phyloP scores from a whole-genome alignment of 2,113 vertebrate species.

The Osmerus eperlanus region DNA sequence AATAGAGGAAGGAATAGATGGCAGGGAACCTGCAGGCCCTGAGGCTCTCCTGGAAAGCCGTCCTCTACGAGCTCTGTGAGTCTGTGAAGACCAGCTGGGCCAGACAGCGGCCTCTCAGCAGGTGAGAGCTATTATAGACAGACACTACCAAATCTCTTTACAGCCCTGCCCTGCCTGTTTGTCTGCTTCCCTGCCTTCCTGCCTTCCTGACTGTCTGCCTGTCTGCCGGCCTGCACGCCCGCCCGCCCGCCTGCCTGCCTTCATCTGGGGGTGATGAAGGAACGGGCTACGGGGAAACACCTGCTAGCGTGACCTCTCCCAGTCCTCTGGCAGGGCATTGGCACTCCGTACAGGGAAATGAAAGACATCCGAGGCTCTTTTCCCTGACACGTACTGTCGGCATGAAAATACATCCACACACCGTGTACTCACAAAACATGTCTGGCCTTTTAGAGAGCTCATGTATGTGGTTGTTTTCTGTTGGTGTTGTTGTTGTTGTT shows the following conservation, averaged over 20 bases:
- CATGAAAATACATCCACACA: background rate
- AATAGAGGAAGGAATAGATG: background rate
- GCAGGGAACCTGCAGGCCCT: background rate
- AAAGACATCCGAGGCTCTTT: slow-evolving; percentile 1
- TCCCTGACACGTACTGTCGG: too few relatives aligned
- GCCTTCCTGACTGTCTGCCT: too few relatives aligned
- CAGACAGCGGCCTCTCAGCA: slow-evolving; percentile 2
- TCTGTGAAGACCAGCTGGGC: background rate
- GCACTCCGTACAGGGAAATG: background rate
- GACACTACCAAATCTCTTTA: background rate
- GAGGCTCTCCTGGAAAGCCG: background rate
- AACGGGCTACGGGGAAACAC: background rate
- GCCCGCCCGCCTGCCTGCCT: background rate
- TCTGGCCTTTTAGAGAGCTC: background rate
- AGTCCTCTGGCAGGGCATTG: background rate
- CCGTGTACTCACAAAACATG: background rate
- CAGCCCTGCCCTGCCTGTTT: background rate
- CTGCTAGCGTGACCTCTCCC: background rate
- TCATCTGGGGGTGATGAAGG: slow-evolving; percentile 8
- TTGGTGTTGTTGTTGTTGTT: background rate
- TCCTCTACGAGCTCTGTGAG: background rate
- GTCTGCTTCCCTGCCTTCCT: too few relatives aligned
- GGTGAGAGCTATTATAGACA: background rate
- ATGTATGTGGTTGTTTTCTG: background rate
- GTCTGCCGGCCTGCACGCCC: too few relatives aligned